A percentile compares a stretch with the other conserved stretches of the same genome.
phyloP scores from a whole-genome alignment of 2,797 vertebrate genomes.

The Falco berigora region DNA sequence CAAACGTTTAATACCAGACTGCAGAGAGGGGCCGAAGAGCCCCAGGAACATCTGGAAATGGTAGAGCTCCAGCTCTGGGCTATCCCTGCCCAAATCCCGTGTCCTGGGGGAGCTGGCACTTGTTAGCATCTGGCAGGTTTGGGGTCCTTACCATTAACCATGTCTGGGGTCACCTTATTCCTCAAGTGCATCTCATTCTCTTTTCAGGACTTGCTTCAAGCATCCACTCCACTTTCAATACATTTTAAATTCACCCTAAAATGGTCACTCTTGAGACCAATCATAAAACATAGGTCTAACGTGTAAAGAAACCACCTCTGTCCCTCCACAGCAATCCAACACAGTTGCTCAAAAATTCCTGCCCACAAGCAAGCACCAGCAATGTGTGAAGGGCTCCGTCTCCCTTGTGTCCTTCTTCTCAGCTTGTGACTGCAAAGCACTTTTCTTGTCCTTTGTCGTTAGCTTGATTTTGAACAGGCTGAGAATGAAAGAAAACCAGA shows the following conservation, averaged over 20 bases:
- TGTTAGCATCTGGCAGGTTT: neutral
- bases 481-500: slow-evolving; percentile 59
- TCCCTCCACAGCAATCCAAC: neutral
- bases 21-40: neutral
- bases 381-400: neutral
- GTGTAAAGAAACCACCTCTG: neutral
- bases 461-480: slow-evolving; percentile 64
- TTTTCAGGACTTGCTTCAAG: neutral
- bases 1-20: neutral
- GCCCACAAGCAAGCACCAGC: neutral
- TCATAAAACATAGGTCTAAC: neutral
- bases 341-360: neutral
- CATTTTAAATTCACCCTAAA: neutral
- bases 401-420: neutral
- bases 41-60: neutral
- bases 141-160: neutral
- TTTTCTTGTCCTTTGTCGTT: slow-evolving; percentile 54
- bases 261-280: neutral
- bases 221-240: neutral
- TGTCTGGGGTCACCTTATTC: neutral
- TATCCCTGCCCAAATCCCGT: neutral
- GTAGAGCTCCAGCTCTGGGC: neutral
- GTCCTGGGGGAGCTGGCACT: neutral
- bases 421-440: neutral
- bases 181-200: neutral